Base-by-base conservation (phyloP, 2,797 vertebrate genomes). In the Triplophysa yarkandensis region DNA sequence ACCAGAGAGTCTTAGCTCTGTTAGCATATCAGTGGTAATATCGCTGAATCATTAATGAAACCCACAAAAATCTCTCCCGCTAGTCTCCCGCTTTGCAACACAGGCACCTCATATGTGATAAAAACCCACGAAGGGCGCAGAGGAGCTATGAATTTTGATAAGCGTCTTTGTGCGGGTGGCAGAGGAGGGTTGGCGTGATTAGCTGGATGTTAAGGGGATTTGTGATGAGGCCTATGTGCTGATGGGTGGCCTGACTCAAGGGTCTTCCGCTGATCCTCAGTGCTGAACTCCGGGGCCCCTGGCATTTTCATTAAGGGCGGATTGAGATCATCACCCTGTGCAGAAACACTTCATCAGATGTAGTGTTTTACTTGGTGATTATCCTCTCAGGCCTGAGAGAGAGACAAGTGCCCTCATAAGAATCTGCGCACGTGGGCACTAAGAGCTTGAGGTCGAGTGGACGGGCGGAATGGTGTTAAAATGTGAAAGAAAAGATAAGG, bases 351-450 rank as follows among this genome's bases (percentile, higher is more conserved):
- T 98, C 95, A 99, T 98, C 96, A 97, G 95, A 96, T 97, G 94
- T 95, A 97, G 95, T 99, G 95, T 98, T 99, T 98, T 99, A 97
- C 96, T 98, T 97, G 97, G 96, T 95, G 97, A 98, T 99, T 98
- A 98, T 94, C 93, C 92, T 92, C 82, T 93, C 90, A 90, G 93
- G 93, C 93, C 94, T 94, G 91, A 95, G 93, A 95, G 93, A 93
- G 93, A 86, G 87, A 87, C 87, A 90, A 75, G 73, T 67, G 90
- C 87, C 92, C 92, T 93, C 88, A 90, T 85, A 85, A 91, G 91
- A 94, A 84, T 96, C 95, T 55, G 43, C 48, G 46, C 78, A 78
- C 64, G 58, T 60, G 52, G 71, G 71, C 52, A 69, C 62, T 48
- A 57, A 74, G 75, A 17, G 34, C 55, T 39, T 16, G n/a, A 8